phyloP scores from a whole-genome alignment of 2,888 invertebrate genomes.

The Drosophila anomalipes region DNA sequence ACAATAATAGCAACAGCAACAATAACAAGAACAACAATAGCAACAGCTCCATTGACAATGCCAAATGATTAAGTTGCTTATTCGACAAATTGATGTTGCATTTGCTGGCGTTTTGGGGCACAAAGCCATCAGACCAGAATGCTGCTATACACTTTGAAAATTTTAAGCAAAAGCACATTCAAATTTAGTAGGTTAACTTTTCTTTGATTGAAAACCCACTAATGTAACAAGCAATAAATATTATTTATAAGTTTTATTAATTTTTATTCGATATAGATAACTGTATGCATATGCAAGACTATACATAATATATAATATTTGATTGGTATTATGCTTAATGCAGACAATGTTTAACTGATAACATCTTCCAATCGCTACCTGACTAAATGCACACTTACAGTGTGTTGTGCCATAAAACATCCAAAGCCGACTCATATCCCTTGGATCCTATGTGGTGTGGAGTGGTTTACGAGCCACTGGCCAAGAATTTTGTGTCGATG shows the following conservation, averaged over 20 bases:
- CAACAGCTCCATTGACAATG: slow-evolving; percentile 60
- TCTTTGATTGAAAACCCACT: no score
- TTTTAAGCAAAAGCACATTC: not conserved
- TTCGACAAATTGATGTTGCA: slow-evolving; percentile 78
- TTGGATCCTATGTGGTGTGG: slow-evolving; percentile 28
- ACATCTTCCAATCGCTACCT: slow-evolving; percentile 2
- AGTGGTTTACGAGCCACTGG: slow-evolving; percentile 61
- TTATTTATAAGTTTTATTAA: not conserved
- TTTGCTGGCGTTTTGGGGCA: slow-evolving; percentile 26
- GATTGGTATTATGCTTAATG: not conserved
- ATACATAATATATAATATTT: not conserved
- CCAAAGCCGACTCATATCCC: slow-evolving; percentile 5
- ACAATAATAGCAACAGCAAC: slow-evolving; percentile 4
- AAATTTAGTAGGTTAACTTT: not conserved
- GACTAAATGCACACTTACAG: slow-evolving; percentile 2
- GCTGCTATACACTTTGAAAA: slow-evolving; percentile 3
- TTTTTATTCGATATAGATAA: not conserved
- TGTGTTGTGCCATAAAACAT: slow-evolving; percentile 25
- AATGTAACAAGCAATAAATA: not conserved
- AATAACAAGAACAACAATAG: slow-evolving; percentile 32
- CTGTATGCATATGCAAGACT: no score
- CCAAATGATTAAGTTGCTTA: slow-evolving; percentile 81
- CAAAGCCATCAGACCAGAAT: slow-evolving; percentile 2
- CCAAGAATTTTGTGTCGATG: slow-evolving; percentile 65
- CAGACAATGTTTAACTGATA: not conserved